Evolutionary conservation across 2,888 invertebrate genomes (phyloP).

Genomic region (Eupithecia subumbrata): DNA sequence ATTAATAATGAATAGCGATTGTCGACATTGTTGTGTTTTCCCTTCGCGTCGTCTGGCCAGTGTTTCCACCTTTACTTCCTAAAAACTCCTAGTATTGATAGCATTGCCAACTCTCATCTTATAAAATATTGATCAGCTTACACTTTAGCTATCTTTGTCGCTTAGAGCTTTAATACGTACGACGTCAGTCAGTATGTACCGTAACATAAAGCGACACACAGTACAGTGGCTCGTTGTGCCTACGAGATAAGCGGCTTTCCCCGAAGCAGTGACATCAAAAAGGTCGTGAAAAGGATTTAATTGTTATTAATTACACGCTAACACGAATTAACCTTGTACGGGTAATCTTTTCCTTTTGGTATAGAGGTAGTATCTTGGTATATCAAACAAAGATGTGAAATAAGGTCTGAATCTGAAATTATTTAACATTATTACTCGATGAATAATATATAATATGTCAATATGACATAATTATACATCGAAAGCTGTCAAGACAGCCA

Average conservation of each 20-base stretch:
- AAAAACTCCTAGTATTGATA: too few relatives aligned
- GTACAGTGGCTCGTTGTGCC: constrained; percentile 27
- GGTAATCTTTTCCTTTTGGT: constrained; percentile 37
- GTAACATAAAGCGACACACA: background rate
- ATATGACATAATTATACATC: too few relatives aligned
- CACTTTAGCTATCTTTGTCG: too few relatives aligned
- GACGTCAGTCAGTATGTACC: background rate
- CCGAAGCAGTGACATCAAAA: constrained; percentile 48
- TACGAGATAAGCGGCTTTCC: constrained; percentile 46
- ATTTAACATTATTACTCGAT: background rate
- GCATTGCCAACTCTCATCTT: too few relatives aligned
- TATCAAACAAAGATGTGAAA: background rate
- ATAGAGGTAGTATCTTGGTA: constrained; percentile 21
- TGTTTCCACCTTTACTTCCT: too few relatives aligned
- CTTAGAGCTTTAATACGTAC: background rate
- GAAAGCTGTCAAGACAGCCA: too few relatives aligned
- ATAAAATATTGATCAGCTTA: too few relatives aligned
- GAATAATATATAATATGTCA: too few relatives aligned
- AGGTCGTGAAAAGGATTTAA: constrained; percentile 50
- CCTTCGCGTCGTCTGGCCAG: too few relatives aligned
- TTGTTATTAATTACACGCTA: constrained; percentile 56
- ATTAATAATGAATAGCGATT: too few relatives aligned
- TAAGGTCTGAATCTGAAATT: background rate
- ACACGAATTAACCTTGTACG: constrained; percentile 48
- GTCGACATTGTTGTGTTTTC: too few relatives aligned